Evolutionary conservation across 53 echinoderm and acorn worm genomes (phyloP), one percentile per base, ranked within the genome.

Genomic region (Pentamera pediparva): DNA sequence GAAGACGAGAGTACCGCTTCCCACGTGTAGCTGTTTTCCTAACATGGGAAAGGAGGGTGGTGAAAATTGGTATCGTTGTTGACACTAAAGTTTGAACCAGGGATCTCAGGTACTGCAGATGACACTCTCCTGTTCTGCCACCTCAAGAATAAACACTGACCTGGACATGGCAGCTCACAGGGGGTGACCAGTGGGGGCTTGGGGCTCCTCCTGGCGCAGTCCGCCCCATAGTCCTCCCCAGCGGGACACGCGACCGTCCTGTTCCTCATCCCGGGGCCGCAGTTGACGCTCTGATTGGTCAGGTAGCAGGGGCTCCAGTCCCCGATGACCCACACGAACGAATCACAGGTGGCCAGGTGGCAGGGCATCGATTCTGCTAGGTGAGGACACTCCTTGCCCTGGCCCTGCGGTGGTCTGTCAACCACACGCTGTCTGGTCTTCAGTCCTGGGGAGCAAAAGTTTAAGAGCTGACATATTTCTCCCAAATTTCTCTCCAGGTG

Each of bases 321-420:
- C 26, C 85, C 81, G 25, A 91, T 59, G 18, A 86, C 74, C 98
- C 98, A 98, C 41, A 85, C 78, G 28, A 98, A 76, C 2, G 74
- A 54, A 55, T 91, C 98, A 81, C 98, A 98, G 41, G 86, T 81
- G 35, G 83, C 81, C 54, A 88, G 78, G 39, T 75, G 75, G 80
- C 98, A 98, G 54, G 91, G 78, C 35, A 62, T 77, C 36, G 81
- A 82, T 57, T 91, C 89, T 11, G 76, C 51, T 56, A 83, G 62
- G 21, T 73, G 81, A 47, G 98, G 98, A 69, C 98, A 98, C 45
- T 45, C 83, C 59, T 88, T 85, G 31, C 98, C 92, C n/a, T n/a
- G n/a, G n/a, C n/a, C n/a, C n/a, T n/a, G n/a, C n/a, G 28, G 62
- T 29, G 0, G 31, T 26, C 43, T 61, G 61, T 34, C 41, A n/a